phyloP scores from a whole-genome alignment of 2,113 vertebrate species.

The Hirundichthys speculiger region DNA sequence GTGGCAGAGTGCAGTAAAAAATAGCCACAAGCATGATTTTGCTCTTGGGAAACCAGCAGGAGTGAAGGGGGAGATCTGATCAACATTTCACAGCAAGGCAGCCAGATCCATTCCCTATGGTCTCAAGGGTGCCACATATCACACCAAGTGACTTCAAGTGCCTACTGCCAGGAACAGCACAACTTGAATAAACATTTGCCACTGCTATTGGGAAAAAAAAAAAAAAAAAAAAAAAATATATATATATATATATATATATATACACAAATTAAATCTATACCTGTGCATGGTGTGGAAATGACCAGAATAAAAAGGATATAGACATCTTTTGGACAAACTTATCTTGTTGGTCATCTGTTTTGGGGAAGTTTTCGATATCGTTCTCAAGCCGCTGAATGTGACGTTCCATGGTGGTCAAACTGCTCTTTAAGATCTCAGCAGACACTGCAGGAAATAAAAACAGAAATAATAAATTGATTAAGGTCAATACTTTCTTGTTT shows the following conservation, averaged over 20 bases:
- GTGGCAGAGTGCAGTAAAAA: slow-evolving; percentile 72
- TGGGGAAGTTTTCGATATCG: slow-evolving; percentile 90
- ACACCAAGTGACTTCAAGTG: slow-evolving; percentile 73
- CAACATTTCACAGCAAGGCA: slow-evolving; percentile 72
- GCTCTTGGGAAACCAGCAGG: slow-evolving; percentile 60
- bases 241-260: too few species aligned
- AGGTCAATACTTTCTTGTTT: neutral
- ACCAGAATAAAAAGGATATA: slow-evolving; percentile 90
- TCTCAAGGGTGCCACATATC: slow-evolving; percentile 72
- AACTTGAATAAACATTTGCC: slow-evolving; percentile 44
- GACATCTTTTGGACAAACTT: slow-evolving; percentile 97
- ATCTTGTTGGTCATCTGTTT: slow-evolving; percentile 87
- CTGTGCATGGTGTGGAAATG: neutral
- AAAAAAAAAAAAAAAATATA: neutral
- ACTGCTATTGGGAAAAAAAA: slow-evolving; percentile 20
- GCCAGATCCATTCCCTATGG: slow-evolving; percentile 63
- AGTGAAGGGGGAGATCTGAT: slow-evolving; percentile 73
- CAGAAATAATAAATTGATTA: slow-evolving; percentile 3
- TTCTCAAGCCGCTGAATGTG: slow-evolving; percentile 90
- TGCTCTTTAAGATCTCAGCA: slow-evolving; percentile 92
- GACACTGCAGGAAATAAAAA: slow-evolving; percentile 83
- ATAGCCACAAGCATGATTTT: slow-evolving; percentile 77
- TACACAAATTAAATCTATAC: neutral
- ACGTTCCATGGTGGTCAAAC: slow-evolving; percentile 88
- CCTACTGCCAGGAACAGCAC: slow-evolving; percentile 61